phyloP scores from a whole-genome alignment of 2,888 invertebrate species.

The Odontothrips loti region DNA sequence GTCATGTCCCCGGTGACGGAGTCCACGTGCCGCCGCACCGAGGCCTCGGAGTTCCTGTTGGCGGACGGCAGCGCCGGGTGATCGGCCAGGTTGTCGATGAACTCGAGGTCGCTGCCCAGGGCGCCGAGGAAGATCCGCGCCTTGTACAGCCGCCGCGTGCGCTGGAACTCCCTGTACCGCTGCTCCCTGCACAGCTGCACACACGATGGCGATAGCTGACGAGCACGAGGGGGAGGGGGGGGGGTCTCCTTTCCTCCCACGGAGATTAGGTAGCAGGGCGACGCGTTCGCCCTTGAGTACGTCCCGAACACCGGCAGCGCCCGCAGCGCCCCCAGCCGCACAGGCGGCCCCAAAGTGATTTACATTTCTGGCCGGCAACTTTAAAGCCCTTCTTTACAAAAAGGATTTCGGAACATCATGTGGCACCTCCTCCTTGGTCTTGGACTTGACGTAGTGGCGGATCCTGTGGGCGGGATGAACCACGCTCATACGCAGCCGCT shows the following conservation, averaged over 20 bases:
- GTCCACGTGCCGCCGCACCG: constrained; percentile 43
- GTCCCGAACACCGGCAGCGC: neutral
- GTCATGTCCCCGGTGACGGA: constrained; percentile 44
- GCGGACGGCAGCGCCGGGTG: constrained; percentile 45
- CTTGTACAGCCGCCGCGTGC: neutral
- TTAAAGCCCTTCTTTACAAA: too few relatives aligned
- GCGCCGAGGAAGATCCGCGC: constrained; percentile 48
- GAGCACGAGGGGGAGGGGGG: neutral
- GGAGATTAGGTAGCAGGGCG: neutral
- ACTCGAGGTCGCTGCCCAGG: constrained; percentile 49
- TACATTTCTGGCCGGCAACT: too few relatives aligned
- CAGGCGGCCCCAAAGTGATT: too few relatives aligned
- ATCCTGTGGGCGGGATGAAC: constrained; percentile 38
- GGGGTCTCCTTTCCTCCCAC: neutral
- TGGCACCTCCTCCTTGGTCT: neutral
- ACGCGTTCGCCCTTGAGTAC: too few relatives aligned
- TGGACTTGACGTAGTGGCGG: constrained; percentile 24
- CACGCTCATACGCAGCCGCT: constrained; percentile 42
- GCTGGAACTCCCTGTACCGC: constrained; percentile 46
- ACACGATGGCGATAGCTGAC: too few relatives aligned
- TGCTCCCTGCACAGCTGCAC: constrained; percentile 28
- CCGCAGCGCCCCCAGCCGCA: neutral
- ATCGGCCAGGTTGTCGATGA: constrained; percentile 44
- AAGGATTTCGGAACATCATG: too few relatives aligned
- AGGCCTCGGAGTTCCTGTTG: constrained; percentile 44